Conservation (phyloP, 1,140 invertebrate species). For the Drosophila quadrilineata region DNA sequence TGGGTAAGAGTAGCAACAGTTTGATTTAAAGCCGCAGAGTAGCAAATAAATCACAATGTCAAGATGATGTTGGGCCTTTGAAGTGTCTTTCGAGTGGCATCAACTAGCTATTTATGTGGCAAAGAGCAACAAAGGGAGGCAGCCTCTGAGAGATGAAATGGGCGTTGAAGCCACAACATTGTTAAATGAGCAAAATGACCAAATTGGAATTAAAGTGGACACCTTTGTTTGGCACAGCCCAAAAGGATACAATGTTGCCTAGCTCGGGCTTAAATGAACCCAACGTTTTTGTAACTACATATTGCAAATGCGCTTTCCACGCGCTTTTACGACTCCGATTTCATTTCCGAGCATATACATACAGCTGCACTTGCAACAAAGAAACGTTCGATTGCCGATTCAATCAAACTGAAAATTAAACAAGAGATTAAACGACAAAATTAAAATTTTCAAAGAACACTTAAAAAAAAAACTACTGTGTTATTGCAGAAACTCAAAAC, state of each 20-base stretch:
- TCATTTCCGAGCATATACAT: too few relatives aligned
- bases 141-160: slow-evolving; percentile 7
- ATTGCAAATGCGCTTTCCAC: slow-evolving; percentile 10
- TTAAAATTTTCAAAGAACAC: too few relatives aligned
- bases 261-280: slow-evolving; percentile 10
- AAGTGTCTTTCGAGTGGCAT: slow-evolving; percentile 44
- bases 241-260: slow-evolving; percentile 30
- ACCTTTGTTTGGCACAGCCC: neutral
- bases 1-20: slow-evolving; percentile 17
- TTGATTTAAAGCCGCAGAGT: slow-evolving; percentile 32
- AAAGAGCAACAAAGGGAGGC: neutral
- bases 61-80: slow-evolving; percentile 51
- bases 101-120: neutral
- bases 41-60: slow-evolving; percentile 74
- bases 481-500: too few relatives aligned
- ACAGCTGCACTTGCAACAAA: neutral
- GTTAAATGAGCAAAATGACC: neutral
- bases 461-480: too few relatives aligned
- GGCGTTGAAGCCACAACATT: neutral
- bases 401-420: slow-evolving; percentile 14
- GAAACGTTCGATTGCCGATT: neutral
- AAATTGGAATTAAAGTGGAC: neutral
- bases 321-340: slow-evolving; percentile 13
- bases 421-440: too few relatives aligned
- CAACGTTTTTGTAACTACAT: slow-evolving; percentile 10